Evolutionary conservation across 2,113 vertebrate genomes (phyloP), one percentile per base, ranked within the genome.

Genomic region (Laterallus jamaicensis): DNA sequence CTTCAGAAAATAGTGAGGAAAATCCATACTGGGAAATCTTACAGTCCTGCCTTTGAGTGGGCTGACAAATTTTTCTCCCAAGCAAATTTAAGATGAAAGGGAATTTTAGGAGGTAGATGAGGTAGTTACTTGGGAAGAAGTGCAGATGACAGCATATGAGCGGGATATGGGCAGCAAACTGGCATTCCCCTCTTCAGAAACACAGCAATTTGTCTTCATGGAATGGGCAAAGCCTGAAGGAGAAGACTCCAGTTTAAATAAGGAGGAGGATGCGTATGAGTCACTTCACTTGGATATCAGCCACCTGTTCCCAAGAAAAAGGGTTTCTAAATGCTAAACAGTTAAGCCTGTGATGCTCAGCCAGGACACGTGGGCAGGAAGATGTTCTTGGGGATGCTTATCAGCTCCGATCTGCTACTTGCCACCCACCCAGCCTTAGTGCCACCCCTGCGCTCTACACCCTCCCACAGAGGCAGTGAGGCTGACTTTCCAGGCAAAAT

Each of bases 371-470:
- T 1, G 49, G 49, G 55, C 63, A 90, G 79, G 76, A 66, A 24
- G 19, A 40, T 22, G 44, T 25, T 16, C 35, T 7, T 54, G 37
- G n/a, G 22, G 58, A 29, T 49, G 18, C 82, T 28, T 28, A 40
- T n/a, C 76, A 56, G 44, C 24, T 31, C 16, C 0, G 0, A 39
- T 32, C 54, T 88, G 76, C 89, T 76, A 19, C 78, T 28, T 66
- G 50, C 55, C 83, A 26, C 70, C 42, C 66, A n/a, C 0, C 18
- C 22, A 2, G 10, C 49, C 3, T 29, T 11, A 12, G 25, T 40
- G 88, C 68, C 92, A 56, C 24, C 18, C 5, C 67, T 28, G 56
- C 2, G 13, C 39, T 62, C 28, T 0, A 0, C 0, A 0, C 21
- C 66, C 3, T 82, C 1, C 32, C 1, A 0, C 17, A 20, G 90